Percentiles rank a stretch among this genome's conserved stretches.
These are phyloP conservation scores for Darevskia nairensis DNA, from an alignment of 2,797 vertebrate species.

Conservation along the genomic window DNA sequence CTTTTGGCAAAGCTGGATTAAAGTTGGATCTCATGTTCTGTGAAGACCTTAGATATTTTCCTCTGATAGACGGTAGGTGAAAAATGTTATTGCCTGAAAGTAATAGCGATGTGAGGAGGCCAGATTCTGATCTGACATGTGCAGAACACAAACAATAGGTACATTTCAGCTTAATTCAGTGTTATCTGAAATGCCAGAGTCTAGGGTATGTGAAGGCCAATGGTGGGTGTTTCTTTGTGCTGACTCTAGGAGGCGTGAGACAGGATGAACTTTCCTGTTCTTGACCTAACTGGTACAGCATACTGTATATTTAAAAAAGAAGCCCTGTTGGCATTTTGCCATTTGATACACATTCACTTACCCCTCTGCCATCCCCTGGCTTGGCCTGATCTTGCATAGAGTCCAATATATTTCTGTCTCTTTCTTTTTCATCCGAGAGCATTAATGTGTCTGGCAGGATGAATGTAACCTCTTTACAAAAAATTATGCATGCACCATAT, in stretches of 20 bases:
- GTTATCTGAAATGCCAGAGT: slow-evolving; percentile 31
- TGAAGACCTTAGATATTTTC: slow-evolving; percentile 61
- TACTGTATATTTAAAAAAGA: background rate
- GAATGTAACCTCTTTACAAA: background rate
- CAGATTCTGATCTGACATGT: slow-evolving; percentile 44
- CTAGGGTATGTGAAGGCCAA: slow-evolving; percentile 17
- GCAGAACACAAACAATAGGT: background rate
- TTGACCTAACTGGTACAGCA: slow-evolving; percentile 1
- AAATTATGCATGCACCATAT: background rate
- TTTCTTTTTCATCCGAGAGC: background rate
- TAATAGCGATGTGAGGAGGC: background rate
- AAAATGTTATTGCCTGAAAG: slow-evolving; percentile 55
- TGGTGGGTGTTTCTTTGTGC: background rate
- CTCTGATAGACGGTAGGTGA: slow-evolving; percentile 54
- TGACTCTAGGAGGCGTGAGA: slow-evolving; percentile 20
- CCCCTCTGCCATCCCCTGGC: background rate
- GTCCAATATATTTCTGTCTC: background rate
- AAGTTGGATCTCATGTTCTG: slow-evolving; percentile 55
- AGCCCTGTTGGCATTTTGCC: background rate
- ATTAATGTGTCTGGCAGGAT: background rate
- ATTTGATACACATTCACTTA: background rate
- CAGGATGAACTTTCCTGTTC: slow-evolving; percentile 28
- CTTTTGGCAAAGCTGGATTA: slow-evolving; percentile 18
- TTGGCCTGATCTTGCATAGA: background rate
- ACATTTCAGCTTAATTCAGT: slow-evolving; percentile 56